Evolutionary conservation across 2,888 invertebrate species (phyloP), one percentile per base, ranked within the genome.

Genomic region (Andrena chrysosceles): DNA sequence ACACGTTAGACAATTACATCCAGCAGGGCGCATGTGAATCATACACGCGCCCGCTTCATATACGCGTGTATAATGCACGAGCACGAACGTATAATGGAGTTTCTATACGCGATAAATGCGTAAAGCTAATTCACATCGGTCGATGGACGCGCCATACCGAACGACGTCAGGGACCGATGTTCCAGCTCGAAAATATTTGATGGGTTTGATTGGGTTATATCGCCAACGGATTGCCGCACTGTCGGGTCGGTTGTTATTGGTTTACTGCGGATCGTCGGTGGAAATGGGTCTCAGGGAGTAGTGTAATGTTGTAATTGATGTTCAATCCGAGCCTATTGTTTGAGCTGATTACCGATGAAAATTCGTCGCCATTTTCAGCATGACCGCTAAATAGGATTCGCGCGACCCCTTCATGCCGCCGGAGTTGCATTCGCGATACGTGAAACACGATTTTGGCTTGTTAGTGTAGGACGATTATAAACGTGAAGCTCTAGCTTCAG

Each of bases 1-100:
- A 23, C 78, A 78, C 72, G 72, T 84, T 82, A 77, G 78, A 88
- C 77, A 78, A 76, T 87, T 85, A 81, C 66, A 78, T 31, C 52
- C 35, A 20, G 13, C 29, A 33, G 60, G 35, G 56, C 20, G 60
- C 10, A 29, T 33, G 63, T 60, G 71, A 56, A 66, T 67, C 52
- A 49, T 52, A 49, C 10, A 62, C 52, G 70, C 20, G 35, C 5
- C 26, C 35, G 20, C 1, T 33, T n/a, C 49, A 7, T 49, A 68
- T 16, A 4, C 42, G 3, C 16, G n/a, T 64, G 33, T 35, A 29
- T 48, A 13, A 33, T 26, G 48, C 54, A 23, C 2, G 54, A 13
- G 7, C 16, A 6, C 2, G 42, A 23, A 67, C 54, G 31, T 48
- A 73, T 69, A 67, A 79, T 80, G 54, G 60, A 60, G 72, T 78